Evolutionary conservation across 2,888 invertebrate species (phyloP).

Genomic region (Eupithecia tripunctaria): DNA sequence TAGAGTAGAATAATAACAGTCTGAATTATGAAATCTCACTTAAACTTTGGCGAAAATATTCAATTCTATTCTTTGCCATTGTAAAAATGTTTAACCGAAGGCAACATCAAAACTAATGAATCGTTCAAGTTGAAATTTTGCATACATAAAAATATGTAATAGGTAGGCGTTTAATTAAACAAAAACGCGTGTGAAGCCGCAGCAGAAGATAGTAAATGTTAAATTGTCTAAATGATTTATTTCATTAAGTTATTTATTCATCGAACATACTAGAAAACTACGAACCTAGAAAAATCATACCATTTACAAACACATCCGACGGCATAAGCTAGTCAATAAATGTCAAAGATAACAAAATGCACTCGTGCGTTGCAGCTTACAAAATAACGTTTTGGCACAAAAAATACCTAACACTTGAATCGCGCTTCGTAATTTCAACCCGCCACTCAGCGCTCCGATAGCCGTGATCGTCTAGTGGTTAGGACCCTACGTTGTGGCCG

Average conservation of each 20-base stretch:
- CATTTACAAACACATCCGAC: neutral
- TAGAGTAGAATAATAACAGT: neutral
- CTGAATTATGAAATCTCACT: neutral
- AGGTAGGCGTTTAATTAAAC: too few relatives aligned
- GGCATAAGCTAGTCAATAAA: neutral
- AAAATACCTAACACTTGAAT: constrained; percentile 20
- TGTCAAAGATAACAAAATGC: constrained; percentile 17
- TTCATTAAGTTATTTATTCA: neutral
- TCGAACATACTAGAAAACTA: neutral
- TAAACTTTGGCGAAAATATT: too few relatives aligned
- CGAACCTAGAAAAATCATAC: neutral
- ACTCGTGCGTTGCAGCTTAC: constrained; percentile 29
- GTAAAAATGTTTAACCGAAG: too few relatives aligned
- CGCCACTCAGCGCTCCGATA: constrained; percentile 44
- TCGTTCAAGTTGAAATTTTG: too few relatives aligned
- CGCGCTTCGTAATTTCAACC: constrained; percentile 24
- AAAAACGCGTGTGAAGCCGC: too few relatives aligned
- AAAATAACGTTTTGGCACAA: constrained; percentile 14
- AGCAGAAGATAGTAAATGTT: neutral
- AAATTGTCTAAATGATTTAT: neutral
- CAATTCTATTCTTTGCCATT: too few relatives aligned
- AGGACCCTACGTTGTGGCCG: constrained; percentile 91
- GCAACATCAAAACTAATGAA: too few relatives aligned
- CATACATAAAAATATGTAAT: too few relatives aligned
- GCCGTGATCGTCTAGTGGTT: constrained; percentile 88